Base-by-base conservation (phyloP, 53 echinoderm and acorn worm species). In the Stichopus horrens region DNA sequence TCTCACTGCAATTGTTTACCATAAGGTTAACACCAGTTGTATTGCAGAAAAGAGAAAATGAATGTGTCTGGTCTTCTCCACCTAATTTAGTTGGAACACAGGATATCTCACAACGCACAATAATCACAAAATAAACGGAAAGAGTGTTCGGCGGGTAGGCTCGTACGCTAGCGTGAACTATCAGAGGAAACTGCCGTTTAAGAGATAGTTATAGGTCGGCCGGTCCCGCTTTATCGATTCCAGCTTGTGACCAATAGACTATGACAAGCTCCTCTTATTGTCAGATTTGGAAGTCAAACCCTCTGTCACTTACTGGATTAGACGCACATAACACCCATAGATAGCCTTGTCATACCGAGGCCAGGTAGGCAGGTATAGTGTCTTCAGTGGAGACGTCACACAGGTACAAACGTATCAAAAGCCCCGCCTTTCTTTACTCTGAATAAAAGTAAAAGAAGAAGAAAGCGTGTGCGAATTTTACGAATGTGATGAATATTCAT, bases 271-370 rank as follows among this genome's bases (percentile, higher is more conserved):
- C 52, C 79, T 53, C 55, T 53, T 55, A 55, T 54, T 79, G 79
- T 5, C 79, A 79, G 79, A 79, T 79, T 79, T 79, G 79, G 79
- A 79, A 79, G 79, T 79, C 79, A 79, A 79, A 23, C 52, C 79
- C 55, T 53, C 79, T 79, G 79, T 79, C 79, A 79, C 55, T 55
- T 53, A 79, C 13, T 54, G 79, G 79, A 79, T 79, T 79, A 79
- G 79, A 54, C 7, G 54, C 55, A 79, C 63, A 63, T 63, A 63
- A 16, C 63, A 13, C 11, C 63, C 11, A 63, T 63, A 63, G 63
- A 13, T 63, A 63, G 63, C 10, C 63, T 37, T 13, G 63, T 63
- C 63, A 63, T 6, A 13, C 10, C 63, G 37, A 37, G 37, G 37
- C 37, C 37, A 37, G 37, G 37, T 37, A 37, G 37, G 37, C 37